Conservation (phyloP, 2,888 invertebrate genomes). For the Ectemnius lituratus region DNA sequence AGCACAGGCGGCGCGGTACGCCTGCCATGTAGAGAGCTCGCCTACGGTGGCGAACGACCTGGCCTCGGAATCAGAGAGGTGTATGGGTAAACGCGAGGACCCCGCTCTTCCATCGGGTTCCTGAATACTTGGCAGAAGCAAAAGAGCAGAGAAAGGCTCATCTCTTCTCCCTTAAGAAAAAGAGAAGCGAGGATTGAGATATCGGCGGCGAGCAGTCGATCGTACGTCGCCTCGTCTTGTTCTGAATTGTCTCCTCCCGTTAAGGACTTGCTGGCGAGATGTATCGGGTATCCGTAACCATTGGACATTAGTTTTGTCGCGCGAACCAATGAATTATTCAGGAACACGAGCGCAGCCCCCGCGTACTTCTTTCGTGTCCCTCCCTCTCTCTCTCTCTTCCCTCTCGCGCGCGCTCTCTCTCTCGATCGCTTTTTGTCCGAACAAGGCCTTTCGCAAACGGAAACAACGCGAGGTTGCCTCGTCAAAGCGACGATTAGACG, state of each 20-base stretch:
- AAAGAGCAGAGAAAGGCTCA: too few species aligned
- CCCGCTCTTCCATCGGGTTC: conserved; percentile 26
- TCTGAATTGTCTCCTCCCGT: neutral
- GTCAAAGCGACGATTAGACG: conserved; percentile 17
- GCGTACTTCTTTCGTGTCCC: neutral
- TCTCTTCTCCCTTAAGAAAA: neutral
- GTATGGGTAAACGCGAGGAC: conserved; percentile 18
- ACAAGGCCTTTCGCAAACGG: conserved; percentile 20
- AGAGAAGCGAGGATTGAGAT: conserved; percentile 50
- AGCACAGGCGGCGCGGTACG: conserved; percentile 39
- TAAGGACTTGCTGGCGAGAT: neutral
- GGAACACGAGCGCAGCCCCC: neutral
- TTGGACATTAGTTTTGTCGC: conserved; percentile 1
- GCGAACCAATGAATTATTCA: conserved; percentile 2
- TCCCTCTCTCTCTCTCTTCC: too few species aligned
- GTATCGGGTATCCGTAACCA: neutral
- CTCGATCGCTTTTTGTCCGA: conserved; percentile 3
- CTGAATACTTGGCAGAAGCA: neutral
- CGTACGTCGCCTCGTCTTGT: neutral
- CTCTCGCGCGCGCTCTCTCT: too few species aligned
- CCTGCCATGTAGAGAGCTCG: conserved; percentile 54
- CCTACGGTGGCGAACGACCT: conserved; percentile 54
- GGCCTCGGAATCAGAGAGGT: conserved; percentile 36
- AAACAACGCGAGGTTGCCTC: conserved; percentile 21
- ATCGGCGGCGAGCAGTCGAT: conserved; percentile 39